Base-by-base conservation (phyloP, 1,140 invertebrate species). In the Augochlora pura region DNA sequence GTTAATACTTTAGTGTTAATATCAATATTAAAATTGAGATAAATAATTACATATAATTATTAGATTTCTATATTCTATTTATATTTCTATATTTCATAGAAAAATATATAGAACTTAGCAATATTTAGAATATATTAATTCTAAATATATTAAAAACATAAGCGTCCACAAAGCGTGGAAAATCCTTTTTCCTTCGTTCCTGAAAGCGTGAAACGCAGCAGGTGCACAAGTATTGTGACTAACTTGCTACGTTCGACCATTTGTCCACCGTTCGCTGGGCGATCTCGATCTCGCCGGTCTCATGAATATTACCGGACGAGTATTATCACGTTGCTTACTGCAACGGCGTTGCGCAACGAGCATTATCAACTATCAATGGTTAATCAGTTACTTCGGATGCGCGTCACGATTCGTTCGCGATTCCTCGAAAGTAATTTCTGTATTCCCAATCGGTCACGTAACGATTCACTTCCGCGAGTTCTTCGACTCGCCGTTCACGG, bases 371-470 rank as follows among this genome's bases (percentile, higher is more conserved):
- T n/a, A 60, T 54, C 62, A 68, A 65, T 46, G 49, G 60, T 69
- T 78, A 72, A 78, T 78, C 76, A 52, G 60, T 78, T 38, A 39
- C 49, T 78, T 65, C 38, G 32, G 32, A 64, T 78, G 68, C 76
- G 21, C 67, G 62, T 77, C 76, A 64, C 76, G 67, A 77, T 71
- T 77, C 75, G 9, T 16, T 9, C 42, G n/a, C 21, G 27, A 21
- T 14, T 14, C 25, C 57, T 64, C 38, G 59, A 52, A 42, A 38
- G 25, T 46, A 46, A 9, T 64, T 23, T 72, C 46, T 25, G 12
- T 63, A 65, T 46, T 65, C 27, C 66, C 64, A 49, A 46, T 66
- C 39, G 3, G 25, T 66, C 60, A n/a, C 64, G 64, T n/a, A 25
- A 21, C 42, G 10, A 32, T 57, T 78, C 65, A 16, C n/a, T n/a